Conservation (phyloP, 2,797 vertebrate species). For the Epinephelus awoara region DNA sequence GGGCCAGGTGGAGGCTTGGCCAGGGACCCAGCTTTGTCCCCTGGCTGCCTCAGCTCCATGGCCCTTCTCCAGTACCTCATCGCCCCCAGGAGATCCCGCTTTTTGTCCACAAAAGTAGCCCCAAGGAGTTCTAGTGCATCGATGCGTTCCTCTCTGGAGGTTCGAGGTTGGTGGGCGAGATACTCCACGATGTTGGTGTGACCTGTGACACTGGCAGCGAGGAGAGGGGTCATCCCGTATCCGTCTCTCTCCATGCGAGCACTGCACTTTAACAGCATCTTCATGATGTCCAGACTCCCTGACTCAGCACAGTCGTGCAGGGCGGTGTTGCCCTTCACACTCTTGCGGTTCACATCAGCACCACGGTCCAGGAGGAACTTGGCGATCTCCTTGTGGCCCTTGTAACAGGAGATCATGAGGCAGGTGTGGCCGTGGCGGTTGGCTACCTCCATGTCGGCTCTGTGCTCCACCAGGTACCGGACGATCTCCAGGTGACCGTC, state of each 20-base stretch:
- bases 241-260: constrained; percentile 96
- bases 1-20: constrained; percentile 90
- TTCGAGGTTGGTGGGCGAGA: constrained; percentile 88
- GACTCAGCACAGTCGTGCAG: constrained; percentile 97
- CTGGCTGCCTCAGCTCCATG: constrained; percentile 91
- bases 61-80: constrained; percentile 95
- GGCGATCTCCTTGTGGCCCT: constrained; percentile 96
- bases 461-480: constrained; percentile 94
- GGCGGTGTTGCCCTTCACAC: constrained; percentile 96
- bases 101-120: constrained; percentile 97
- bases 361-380: constrained; percentile 94
- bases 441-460: constrained; percentile 96
- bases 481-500: constrained; percentile 97
- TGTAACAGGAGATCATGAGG: constrained; percentile 98
- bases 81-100: constrained; percentile 93
- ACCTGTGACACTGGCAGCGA: constrained; percentile 95
- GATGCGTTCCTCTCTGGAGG: constrained; percentile 88
- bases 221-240: constrained; percentile 96
- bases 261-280: constrained; percentile 92
- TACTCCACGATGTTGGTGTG: constrained; percentile 98
- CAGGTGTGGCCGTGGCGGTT: constrained; percentile 98
- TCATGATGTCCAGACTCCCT: constrained; percentile 96
- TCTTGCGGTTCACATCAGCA: constrained; percentile 95
- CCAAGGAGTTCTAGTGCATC: constrained; percentile 94
- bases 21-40: constrained; percentile 83